Conservation (phyloP, 2,888 invertebrate species). For the Argynnis bischoffii region DNA sequence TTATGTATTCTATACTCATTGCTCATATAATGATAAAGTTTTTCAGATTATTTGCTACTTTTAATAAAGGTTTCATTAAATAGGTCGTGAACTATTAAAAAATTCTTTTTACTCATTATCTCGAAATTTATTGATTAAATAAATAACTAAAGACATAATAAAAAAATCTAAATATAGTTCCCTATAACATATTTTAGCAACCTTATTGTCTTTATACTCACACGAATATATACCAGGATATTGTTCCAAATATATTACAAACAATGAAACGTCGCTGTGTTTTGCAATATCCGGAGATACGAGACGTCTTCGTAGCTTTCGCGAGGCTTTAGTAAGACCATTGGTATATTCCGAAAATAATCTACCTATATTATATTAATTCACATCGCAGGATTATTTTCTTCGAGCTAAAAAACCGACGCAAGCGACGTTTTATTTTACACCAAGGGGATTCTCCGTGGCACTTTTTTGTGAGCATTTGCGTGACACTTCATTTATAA, state of each 20-base stretch:
- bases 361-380: slow-evolving; percentile 55
- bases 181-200: too few relatives aligned
- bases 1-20: too few relatives aligned
- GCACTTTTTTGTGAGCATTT: slow-evolving; percentile 71
- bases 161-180: too few relatives aligned
- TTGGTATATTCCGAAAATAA: slow-evolving; percentile 53
- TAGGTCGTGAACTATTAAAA: too few relatives aligned
- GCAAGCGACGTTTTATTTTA: slow-evolving; percentile 49
- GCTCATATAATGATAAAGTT: too few relatives aligned
- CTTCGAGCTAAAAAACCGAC: slow-evolving; percentile 67
- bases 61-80: too few relatives aligned
- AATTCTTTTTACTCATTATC: too few relatives aligned
- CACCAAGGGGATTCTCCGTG: slow-evolving; percentile 65
- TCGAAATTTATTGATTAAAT: too few relatives aligned
- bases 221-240: slow-evolving; percentile 15
- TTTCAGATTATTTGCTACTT: too few relatives aligned
- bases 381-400: slow-evolving; percentile 51
- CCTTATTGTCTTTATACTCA: background rate
- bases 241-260: slow-evolving; percentile 26
- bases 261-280: slow-evolving; percentile 26
- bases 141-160: too few relatives aligned
- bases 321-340: slow-evolving; percentile 15
- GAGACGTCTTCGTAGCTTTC: slow-evolving; percentile 16
- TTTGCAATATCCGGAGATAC: slow-evolving; percentile 30
- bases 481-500: slow-evolving; percentile 80